Conservation (phyloP, 1,140 invertebrate species). For the Aphelinus certus region DNA sequence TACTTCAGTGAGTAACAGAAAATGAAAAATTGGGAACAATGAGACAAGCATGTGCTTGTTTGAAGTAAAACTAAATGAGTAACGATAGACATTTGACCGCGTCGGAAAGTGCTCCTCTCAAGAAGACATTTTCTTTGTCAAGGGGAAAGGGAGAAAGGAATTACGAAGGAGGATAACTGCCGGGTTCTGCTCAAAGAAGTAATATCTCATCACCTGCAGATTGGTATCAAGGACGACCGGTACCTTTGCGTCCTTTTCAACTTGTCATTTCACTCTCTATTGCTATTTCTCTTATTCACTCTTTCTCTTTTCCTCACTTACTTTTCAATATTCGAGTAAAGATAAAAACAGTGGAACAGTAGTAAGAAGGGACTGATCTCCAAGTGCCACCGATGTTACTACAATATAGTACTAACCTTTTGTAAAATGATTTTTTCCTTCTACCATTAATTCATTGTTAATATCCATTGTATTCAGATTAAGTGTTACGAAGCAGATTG, state of each 20-base stretch:
- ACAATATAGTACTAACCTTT: not conserved
- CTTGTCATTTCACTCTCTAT: not conserved
- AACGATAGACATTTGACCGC: not conserved
- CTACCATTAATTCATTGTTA: not conserved
- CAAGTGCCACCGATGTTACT: not conserved
- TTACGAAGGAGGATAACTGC: not conserved
- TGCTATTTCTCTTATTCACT: not conserved
- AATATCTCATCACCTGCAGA: constrained; percentile 29
- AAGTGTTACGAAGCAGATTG: too few species aligned
- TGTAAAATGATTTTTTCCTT: not conserved
- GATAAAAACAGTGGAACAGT: too few species aligned
- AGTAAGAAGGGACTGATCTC: too few species aligned
- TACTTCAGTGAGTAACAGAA: not conserved
- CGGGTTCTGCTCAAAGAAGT: constrained; percentile 29
- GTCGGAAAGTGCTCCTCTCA: not conserved
- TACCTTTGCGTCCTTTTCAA: constrained; percentile 21
- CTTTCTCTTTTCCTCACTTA: constrained; percentile 7
- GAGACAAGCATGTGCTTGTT: too few species aligned
- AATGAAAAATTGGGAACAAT: not conserved
- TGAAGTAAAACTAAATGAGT: too few species aligned
- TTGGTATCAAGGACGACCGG: constrained; percentile 36
- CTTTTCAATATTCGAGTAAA: not conserved
- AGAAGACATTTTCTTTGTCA: not conserved
- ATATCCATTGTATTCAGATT: not conserved
- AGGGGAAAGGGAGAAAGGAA: not conserved